phyloP scores from a whole-genome alignment of 2,888 invertebrate species.

The Prenolepis imparis region DNA sequence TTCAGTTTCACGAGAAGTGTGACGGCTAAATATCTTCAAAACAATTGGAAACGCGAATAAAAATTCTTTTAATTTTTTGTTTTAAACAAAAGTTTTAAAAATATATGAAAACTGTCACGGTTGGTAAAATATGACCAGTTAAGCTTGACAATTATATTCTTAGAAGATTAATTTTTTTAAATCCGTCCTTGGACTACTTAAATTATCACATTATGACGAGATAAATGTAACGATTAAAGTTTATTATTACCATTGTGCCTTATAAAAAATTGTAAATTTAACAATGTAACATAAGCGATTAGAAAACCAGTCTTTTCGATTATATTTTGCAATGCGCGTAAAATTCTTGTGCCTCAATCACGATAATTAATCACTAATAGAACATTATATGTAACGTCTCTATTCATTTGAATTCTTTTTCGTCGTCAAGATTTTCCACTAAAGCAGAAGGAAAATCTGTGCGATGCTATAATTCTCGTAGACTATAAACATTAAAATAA shows the following conservation, averaged over 20 bases:
- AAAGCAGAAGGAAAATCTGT: constrained; percentile 60
- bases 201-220: background rate
- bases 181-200: background rate
- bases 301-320: background rate
- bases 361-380: constrained; percentile 31
- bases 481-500: constrained; percentile 70
- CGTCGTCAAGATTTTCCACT: constrained; percentile 36
- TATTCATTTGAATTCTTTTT: constrained; percentile 55
- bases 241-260: background rate
- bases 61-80: background rate
- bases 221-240: background rate
- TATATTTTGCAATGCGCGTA: background rate
- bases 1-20: background rate
- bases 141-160: background rate
- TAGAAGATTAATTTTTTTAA: background rate
- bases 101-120: background rate
- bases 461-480: constrained; percentile 41
- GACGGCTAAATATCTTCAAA: background rate
- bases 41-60: background rate
- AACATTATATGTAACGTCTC: constrained; percentile 49
- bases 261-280: background rate
- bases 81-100: background rate
- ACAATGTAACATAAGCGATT: background rate
- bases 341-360: background rate
- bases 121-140: background rate